Evolutionary conservation across 2,888 invertebrate genomes (phyloP), one percentile per base, ranked within the genome.

Genomic region (Blastobasis adustella): DNA sequence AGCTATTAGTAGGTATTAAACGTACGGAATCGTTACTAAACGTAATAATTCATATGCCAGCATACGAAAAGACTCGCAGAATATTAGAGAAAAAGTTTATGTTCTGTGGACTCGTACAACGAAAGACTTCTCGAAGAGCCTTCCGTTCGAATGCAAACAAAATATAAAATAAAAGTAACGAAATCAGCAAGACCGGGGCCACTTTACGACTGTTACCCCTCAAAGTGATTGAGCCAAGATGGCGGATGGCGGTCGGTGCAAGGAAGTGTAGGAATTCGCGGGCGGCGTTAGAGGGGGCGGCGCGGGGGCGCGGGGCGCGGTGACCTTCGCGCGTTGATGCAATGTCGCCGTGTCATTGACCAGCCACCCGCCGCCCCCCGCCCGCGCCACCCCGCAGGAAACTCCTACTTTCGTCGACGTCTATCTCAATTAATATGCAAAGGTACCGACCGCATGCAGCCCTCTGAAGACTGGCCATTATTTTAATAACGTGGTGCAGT

Each of bases 261-360:
- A 79, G 74, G 74, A 76, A 77, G 71, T 75, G 73, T 64, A 71
- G 76, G 77, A 78, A 77, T 78, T 76, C 61, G 74, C 74, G 65
- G 61, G 60, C 56, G 65, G 69, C 63, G 65, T 62, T 63, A 65
- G 62, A 60, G 60, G 62, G 63, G 62, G 66, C 64, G 63, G 65
- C 61, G 66, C 62, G 63, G 63, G 67, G 53, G 59, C 50, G 57
- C 59, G 56, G 56, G 60, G 55, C 54, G 62, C 52, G 63, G 62
- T 82, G 83, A 83, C 83, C 83, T 84, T 84, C 83, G 83, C 82
- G 82, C 82, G 79, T 82, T 80, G 84, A 81, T 84, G 84, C 87
- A 88, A 88, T 88, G 87, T 87, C 87, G 86, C 79, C 76, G 84
- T 85, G 87, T 87, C 87, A 85, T 86, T 86, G 87, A 84, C 84